Conservation (phyloP, 2,888 invertebrate genomes). For the Cantharis rustica region DNA sequence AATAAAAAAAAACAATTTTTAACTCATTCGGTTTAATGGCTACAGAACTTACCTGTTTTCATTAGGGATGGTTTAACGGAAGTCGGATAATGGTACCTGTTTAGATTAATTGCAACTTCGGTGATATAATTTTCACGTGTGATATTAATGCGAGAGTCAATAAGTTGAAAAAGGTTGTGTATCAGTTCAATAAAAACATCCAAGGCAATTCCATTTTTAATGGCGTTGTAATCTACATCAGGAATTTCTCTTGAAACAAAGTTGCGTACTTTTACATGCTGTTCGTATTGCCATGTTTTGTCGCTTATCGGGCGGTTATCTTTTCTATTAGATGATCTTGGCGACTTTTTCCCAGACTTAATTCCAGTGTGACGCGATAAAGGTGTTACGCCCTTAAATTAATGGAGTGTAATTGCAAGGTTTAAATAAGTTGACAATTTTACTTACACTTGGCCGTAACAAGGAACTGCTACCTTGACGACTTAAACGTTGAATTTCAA, state of each 20-base stretch:
- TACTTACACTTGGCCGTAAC: background rate
- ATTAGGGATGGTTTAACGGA: conserved; percentile 22
- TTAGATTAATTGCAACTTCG: conserved; percentile 17
- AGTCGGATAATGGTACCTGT: conserved; percentile 9
- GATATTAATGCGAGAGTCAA: conserved; percentile 20
- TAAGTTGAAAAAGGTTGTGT: conserved; percentile 2
- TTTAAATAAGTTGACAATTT: background rate
- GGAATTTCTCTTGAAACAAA: conserved; percentile 5
- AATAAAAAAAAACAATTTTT: background rate
- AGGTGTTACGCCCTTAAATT: conserved; percentile 7
- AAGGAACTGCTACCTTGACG: conserved; percentile 20
- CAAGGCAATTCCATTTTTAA: conserved; percentile 21
- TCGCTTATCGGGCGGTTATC: conserved; percentile 20
- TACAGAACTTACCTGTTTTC: conserved; percentile 13
- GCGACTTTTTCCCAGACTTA: conserved; percentile 10
- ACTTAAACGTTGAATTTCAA: background rate
- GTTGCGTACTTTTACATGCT: conserved; percentile 16
- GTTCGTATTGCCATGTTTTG: conserved; percentile 25
- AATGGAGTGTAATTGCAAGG: background rate
- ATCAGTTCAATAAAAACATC: conserved; percentile 17
- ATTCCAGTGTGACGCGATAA: background rate
- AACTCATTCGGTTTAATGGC: background rate
- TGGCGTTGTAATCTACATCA: background rate
- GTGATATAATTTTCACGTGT: conserved; percentile 22
- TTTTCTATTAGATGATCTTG: conserved; percentile 17